Evolutionary conservation across 2,888 invertebrate species (phyloP), one percentile per base, ranked within the genome.

Genomic region (Callinectes sapidus): DNA sequence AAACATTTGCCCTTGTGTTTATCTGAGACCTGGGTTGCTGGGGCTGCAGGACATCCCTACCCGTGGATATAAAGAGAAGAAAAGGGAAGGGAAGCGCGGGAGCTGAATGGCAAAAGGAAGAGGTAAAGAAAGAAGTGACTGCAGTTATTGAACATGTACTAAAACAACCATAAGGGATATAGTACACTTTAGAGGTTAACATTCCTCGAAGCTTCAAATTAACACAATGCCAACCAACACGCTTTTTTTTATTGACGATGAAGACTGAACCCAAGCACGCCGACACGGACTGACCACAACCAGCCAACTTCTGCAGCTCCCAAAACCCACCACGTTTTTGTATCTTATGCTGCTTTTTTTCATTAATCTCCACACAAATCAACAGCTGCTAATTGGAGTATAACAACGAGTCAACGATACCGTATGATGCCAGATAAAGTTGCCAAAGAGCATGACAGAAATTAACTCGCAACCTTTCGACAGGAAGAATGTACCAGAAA

Each of bases 1-100:
- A 89, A 39, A 89, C 89, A 89, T 89, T 89, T 89, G 66, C 42
- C 89, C 23, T 66, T 23, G 35, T 89, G 89, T 89, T 66, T 89
- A 89, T 66, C 89, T n/a, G 66, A 23, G 55, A 8, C 23, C 61
- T 2, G 89, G 66, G 66, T 13, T 61, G 32, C 23, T 89, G 89
- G 66, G 14, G 66, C 32, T 88, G 88, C 35, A 39, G 66, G 61
- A 32, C 77, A 28, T 18, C 77, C 28, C 77, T 2, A 81, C 77
- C 23, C 32, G 35, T 0, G 77, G 14, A 81, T 81, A 35, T 71
- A 23, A 32, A 32, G 35, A 35, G 35, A 81, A 35, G 81, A 18
- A 35, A 18, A 81, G n/a, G 16, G 13, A 77, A 28, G 13, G 71
- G 71, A 77, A 32, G 28, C 13, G 71, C 13, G 10, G n/a, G 71